Conservation (phyloP, 2,888 invertebrate genomes). For the Agrotis puta region DNA sequence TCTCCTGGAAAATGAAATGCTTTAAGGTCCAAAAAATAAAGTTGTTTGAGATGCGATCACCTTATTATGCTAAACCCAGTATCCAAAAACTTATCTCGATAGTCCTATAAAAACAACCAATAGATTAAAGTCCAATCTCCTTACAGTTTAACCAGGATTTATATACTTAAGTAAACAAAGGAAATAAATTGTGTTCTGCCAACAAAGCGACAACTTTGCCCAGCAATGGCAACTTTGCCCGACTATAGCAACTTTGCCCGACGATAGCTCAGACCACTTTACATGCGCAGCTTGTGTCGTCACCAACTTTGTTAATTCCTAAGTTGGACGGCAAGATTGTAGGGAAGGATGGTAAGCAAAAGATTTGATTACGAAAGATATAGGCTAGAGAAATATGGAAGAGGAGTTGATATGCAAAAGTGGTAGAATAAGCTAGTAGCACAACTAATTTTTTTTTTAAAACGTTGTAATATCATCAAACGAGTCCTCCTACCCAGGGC, state of each 20-base stretch:
- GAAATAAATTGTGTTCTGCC: constrained; percentile 31
- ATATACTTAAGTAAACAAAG: constrained; percentile 40
- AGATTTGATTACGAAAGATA: constrained; percentile 19
- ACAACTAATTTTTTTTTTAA: too few species aligned
- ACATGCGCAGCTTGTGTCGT: constrained; percentile 41
- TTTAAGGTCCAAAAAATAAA: neutral
- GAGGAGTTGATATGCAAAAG: neutral
- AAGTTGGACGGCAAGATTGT: constrained; percentile 30
- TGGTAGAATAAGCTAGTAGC: too few species aligned
- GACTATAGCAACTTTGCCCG: constrained; percentile 4
- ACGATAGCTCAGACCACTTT: constrained; percentile 40
- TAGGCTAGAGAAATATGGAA: neutral
- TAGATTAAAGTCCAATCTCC: constrained; percentile 26
- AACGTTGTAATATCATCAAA: too few species aligned
- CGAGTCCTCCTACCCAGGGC: too few species aligned
- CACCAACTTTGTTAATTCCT: constrained; percentile 64
- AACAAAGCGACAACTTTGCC: constrained; percentile 32
- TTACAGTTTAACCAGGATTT: constrained; percentile 22
- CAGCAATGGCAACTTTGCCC: constrained; percentile 6
- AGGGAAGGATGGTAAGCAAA: constrained; percentile 10
- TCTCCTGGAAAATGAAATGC: neutral
- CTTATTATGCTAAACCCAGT: neutral
- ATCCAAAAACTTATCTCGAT: neutral
- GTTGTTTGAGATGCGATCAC: constrained; percentile 3
- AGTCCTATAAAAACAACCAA: constrained; percentile 1